Base-by-base conservation (phyloP, 2,888 invertebrate genomes). In the Eurois occulta region DNA sequence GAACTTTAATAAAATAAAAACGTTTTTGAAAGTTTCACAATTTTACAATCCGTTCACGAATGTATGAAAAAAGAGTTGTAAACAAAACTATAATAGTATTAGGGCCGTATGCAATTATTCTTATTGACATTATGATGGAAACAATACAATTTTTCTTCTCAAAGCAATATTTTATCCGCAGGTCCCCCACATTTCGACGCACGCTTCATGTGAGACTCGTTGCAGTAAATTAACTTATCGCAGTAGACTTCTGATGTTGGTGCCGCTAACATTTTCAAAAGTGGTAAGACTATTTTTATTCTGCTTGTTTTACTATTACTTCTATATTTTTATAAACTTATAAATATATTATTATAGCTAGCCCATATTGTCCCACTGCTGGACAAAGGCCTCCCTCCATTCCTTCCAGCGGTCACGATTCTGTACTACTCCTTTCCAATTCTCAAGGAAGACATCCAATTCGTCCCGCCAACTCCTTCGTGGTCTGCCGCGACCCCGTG, bases 101-200 rank as follows among this genome's bases (percentile, higher is more conserved):
- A 13, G 5, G 16, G 16, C n/a, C 38, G 1, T 18, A 55, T 38
- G 2, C 13, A 28, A 41, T 35, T 35, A 64, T 5, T 43, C n/a
- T 35, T 65, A 75, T 75, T 66, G n/a, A 43, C 8, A 35, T 62
- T 55, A 32, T 10, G 28, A 52, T 18, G 5, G 24, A 72, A 77
- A 52, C 13, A 67, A 41, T 21, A 55, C 60, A 0, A 43, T 38
- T 52, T 68, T 38, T 28, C 55, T 79, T 69, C 28, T 60, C n/a
- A n/a, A 43, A 38, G 16, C 66, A 28, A 72, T 79, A 79, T 68
- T 41, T 83, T 38, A 72, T 67, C 24, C 69, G 11, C 86, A 84
- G 84, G 69, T 75, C 74, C 52, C 73, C 72, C 52, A 83, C 62
- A 79, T 83, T 60, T 64, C 65, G 64, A 58, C 62, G 21, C 80